Evolutionary conservation across 2,888 invertebrate species (phyloP), one percentile per base, ranked within the genome.

Genomic region (Arenicola marina): DNA sequence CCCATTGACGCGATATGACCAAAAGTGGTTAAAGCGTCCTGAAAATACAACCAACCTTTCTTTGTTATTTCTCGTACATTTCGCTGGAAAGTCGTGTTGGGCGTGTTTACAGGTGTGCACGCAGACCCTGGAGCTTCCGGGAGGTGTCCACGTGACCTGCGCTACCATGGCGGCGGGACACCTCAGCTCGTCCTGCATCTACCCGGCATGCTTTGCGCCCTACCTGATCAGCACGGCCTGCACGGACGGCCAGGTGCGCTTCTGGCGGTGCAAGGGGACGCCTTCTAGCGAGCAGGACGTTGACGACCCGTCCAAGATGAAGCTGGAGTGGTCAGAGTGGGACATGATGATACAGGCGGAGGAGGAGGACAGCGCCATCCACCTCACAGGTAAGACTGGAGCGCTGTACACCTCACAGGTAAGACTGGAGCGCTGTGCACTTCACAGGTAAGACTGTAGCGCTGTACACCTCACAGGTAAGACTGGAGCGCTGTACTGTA

Each of bases 121-220:
- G 54, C 94, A 95, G 81, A 89, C 91, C 56, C 85, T 97, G 56
- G 91, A 92, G 0, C 82, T 97, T 45, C 94, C 95, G 0, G 90
- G 91, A 63, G 93, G 92, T 2, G 95, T 96, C 7, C 93, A 94
- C 80, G 92, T 97, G 2, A 90, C 94, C 59, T 93, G 94, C 83
- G 96, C 95, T 0, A 90, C 93, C 0, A 94, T 96, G 0, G 93
- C 97, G 0, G 98, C 97, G 0, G 98, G 98, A 0, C 98, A 98
- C 83, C 86, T 98, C 48, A 95, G 96, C 80, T 97, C 97, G 0
- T 95, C 98, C 0, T 95, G 95, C 29, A 95, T 99, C 76, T 98
- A 98, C 85, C 97, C 98, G 2, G 97, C 97, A n/a, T 99, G 98
- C 84, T 89, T 95, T 77, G 95, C 98, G 0, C 98, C 98, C 0